Evolutionary conservation across 2,113 vertebrate genomes (phyloP), one percentile per base, ranked within the genome.

Genomic region (Plotosus lineatus): DNA sequence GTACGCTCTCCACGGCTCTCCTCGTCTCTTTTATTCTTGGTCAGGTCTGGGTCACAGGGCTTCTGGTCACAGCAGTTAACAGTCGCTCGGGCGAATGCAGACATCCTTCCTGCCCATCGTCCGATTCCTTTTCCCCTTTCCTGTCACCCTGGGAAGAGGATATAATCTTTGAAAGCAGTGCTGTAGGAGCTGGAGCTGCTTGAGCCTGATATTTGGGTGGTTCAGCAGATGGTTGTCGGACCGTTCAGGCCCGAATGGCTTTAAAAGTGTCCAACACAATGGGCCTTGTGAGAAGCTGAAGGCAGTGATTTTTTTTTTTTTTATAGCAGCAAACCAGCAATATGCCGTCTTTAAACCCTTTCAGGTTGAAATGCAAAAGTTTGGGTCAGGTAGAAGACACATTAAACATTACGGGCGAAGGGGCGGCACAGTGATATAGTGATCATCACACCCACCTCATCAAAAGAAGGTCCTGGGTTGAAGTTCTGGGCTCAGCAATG

Each of bases 211-310:
- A 17, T 84, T 74, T 51, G 75, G 85, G 78, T 80, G 83, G 86
- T 72, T 84, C 83, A 79, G 85, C 65, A 83, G 83, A 85, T 26
- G 36, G 77, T 26, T 66, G 76, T 77, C 17, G n/a, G 68, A 77
- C 78, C 61, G 36, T 68, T 38, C 40, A 80, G 33, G 63, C 82
- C 77, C 74, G 66, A 72, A 75, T 58, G 74, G 79, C 68, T 82
- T 46, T 36, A 85, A 85, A 85, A 63, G 23, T 61, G 85, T 76
- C 83, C 74, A 71, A 90, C 90, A 91, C 87, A 88, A 88, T 85
- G 51, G 63, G 82, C 88, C 89, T 91, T 92, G 91, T 92, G 86
- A 91, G 91, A 21, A 76, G 85, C 86, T 88, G 91, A 91, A 88
- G 89, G 81, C 61, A 80, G 82, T 76, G 89, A 90, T 91, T n/a